Percentiles rank a stretch among this genome's conserved stretches.
Conservation (phyloP, 2,113 vertebrate species). For the Cinclus cinclus region DNA sequence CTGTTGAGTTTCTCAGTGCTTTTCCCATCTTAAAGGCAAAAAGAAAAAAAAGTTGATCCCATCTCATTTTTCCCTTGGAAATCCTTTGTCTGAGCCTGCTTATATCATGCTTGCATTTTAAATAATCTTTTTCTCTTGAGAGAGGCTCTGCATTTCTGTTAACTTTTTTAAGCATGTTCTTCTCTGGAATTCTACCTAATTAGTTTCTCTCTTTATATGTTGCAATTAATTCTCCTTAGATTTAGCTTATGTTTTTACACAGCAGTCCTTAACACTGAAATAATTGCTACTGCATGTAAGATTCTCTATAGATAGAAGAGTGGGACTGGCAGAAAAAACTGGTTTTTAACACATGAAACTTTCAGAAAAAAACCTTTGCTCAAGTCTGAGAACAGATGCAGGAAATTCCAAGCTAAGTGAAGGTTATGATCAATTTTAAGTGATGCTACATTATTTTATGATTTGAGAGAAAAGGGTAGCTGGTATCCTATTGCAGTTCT, state of each 20-base stretch:
- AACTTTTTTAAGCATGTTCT: background rate
- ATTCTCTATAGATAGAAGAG: background rate
- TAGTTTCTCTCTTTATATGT: background rate
- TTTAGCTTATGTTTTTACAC: background rate
- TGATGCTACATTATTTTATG: accelerated
- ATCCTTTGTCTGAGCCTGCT: background rate
- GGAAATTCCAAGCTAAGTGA: background rate
- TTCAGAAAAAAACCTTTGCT: background rate
- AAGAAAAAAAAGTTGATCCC: background rate
- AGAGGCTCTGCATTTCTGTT: background rate
- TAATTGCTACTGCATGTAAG: background rate
- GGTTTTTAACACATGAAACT: background rate
- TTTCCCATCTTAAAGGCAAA: background rate
- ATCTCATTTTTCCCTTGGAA: background rate
- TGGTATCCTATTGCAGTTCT: background rate
- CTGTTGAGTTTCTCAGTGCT: background rate
- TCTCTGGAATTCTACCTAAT: background rate
- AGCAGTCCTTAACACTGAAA: background rate
- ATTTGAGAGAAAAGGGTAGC: background rate
- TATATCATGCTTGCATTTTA: background rate
- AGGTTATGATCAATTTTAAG: background rate
- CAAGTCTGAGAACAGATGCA: background rate
- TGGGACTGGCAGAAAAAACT: background rate
- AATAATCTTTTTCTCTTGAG: background rate
- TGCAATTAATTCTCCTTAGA: background rate